Percentiles rank a stretch among this genome's conserved stretches.
phyloP scores from a whole-genome alignment of 2,797 vertebrate genomes.

The Onychomys arenicola region DNA sequence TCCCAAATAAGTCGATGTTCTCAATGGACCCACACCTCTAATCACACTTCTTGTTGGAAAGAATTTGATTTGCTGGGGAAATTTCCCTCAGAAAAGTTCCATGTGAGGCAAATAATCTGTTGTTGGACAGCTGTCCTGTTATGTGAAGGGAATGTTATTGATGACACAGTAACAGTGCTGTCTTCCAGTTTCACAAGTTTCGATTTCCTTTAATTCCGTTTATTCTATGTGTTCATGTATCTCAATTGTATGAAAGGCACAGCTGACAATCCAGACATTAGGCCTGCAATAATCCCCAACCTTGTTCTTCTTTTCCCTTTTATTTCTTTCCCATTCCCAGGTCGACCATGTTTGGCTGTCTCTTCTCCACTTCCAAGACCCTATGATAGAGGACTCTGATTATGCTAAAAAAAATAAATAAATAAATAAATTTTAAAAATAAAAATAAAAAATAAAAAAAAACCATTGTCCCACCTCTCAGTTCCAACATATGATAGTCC shows the following conservation, averaged over 20 bases:
- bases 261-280: too few species aligned
- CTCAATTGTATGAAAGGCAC: neutral
- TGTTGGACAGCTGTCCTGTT: neutral
- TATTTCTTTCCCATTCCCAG: too few species aligned
- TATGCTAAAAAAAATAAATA: too few species aligned
- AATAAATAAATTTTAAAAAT: too few species aligned
- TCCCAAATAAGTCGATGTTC: constrained; percentile 48
- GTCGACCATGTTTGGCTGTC: neutral
- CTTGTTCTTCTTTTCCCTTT: neutral
- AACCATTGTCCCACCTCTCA: neutral
- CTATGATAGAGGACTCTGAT: neutral
- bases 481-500: neutral
- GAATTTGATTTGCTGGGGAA: constrained; percentile 27
- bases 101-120: neutral
- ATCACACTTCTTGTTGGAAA: constrained; percentile 18
- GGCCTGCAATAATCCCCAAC: neutral
- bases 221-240: neutral
- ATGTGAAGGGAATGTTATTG: neutral
- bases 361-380: neutral
- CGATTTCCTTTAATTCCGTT: neutral
- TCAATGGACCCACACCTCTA: neutral
- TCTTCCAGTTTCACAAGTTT: neutral
- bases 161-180: neutral
- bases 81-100: neutral
- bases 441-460: too few species aligned